A percentile compares a stretch with the other conserved stretches of the same genome.
Conservation (phyloP, 1,140 invertebrate species). For the Paracyclopina nana region DNA sequence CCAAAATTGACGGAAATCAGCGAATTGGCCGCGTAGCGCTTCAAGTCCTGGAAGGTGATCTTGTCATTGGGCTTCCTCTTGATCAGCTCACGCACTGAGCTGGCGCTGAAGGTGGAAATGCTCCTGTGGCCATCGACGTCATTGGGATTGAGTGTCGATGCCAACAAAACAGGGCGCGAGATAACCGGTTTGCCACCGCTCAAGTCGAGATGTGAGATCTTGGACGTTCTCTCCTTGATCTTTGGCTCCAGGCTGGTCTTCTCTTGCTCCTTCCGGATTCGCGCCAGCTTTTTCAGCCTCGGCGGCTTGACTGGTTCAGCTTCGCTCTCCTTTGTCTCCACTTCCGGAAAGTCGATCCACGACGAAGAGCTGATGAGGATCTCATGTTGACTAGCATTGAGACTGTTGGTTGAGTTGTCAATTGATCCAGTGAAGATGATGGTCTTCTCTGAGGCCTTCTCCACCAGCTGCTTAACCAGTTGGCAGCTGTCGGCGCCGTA, state of each 20-base stretch:
- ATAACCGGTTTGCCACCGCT: not conserved
- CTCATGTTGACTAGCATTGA: not conserved
- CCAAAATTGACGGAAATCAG: not conserved
- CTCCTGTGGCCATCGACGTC: slow-evolving; percentile 10
- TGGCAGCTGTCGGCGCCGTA: not conserved
- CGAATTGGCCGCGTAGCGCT: not conserved
- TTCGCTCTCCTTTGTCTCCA: not conserved
- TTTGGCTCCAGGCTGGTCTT: not conserved
- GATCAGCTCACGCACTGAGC: not conserved
- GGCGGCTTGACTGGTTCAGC: slow-evolving; percentile 15
- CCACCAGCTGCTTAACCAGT: not conserved
- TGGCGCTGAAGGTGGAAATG: not conserved
- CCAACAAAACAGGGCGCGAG: slow-evolving; percentile 6
- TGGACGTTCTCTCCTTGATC: not conserved
- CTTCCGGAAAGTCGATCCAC: slow-evolving; percentile 2
- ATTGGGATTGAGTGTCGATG: slow-evolving; percentile 12
- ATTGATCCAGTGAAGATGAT: not conserved
- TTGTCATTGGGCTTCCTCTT: slow-evolving; percentile 4
- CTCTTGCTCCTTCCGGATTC: slow-evolving; percentile 4
- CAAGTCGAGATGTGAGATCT: not conserved
- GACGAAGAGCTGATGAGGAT: slow-evolving; percentile 9
- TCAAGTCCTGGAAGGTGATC: slow-evolving; percentile 9
- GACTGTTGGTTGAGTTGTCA: not conserved
- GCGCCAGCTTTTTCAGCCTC: slow-evolving; percentile 14
- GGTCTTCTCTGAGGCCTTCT: slow-evolving; percentile 6